Base-by-base conservation (phyloP, 1,140 invertebrate species). In the Lutraria rhynchaena region DNA sequence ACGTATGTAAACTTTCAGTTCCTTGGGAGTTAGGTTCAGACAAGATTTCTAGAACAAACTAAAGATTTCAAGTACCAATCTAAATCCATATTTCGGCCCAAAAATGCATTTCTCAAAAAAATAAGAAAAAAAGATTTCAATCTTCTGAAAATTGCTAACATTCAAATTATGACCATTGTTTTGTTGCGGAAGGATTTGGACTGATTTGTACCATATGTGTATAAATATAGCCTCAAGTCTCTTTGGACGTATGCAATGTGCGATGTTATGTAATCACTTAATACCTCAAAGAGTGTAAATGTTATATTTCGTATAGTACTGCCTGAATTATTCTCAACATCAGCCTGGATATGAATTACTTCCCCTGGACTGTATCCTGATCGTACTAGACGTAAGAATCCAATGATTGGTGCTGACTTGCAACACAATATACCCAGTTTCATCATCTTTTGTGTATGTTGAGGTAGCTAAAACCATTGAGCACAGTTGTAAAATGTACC, bases 331-430 rank as follows among this genome's bases (percentile, higher is more conserved):
- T 78, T 78, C 31, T 78, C 75, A 0, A 78, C 37, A 37, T 78
- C 61, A 22, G 75, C 75, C 41, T 78, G 75, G 27, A 67, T 51
- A 58, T 78, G 61, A 24, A 78, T 67, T 27, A 31, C 63, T 19
- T 78, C 75, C 29, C 75, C 75, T 11, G 75, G 75, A 4, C 22
- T 51, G 49, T 78, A 78, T 5, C 75, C 75, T 15, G 75, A 65
- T n/a, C 61, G n/a, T 17, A 31, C 1, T 5, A 78, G 60, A 13
- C 75, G 60, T 1, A 78, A 35, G n/a, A 78, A 78, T 17, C 61
- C 75, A n/a, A 63, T 46, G 27, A 78, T 51, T 13, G 75, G 75
- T 27, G 11, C 11, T 0, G 55, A 65, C 1, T 22, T 37, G 27
- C 58, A 77, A 33, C 61, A 78, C 3, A 13, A 58, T 24, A 13